These are phyloP conservation scores for Melanotaenia maccullochi DNA, from an alignment of 2,797 vertebrate species.

Conservation along the genomic window DNA sequence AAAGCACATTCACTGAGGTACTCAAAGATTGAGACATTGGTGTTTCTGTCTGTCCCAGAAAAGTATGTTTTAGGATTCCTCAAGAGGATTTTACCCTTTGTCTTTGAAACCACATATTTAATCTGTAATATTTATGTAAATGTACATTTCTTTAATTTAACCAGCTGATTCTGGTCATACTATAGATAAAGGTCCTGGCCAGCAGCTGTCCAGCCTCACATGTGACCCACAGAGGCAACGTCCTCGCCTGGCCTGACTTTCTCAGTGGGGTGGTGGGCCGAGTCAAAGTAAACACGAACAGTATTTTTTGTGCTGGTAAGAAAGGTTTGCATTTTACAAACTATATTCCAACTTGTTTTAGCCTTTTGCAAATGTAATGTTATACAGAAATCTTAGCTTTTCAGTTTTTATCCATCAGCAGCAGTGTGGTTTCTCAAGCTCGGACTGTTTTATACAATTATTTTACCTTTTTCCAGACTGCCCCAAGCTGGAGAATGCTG, in stretches of 20 bases:
- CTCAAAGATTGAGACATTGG: too few relatives aligned
- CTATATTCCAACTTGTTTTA: background rate
- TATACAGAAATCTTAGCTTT: background rate
- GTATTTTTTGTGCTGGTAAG: slow-evolving; percentile 95
- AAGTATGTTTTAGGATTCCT: background rate
- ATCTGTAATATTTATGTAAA: background rate
- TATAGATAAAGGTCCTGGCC: slow-evolving; percentile 91
- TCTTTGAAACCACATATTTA: background rate
- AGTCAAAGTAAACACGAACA: slow-evolving; percentile 91
- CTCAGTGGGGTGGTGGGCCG: slow-evolving; percentile 90
- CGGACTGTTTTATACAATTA: background rate
- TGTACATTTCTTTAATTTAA: background rate
- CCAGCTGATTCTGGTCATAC: background rate
- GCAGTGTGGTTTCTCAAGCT: background rate
- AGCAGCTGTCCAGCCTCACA: slow-evolving; percentile 88
- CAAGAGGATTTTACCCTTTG: background rate
- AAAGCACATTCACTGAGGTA: background rate
- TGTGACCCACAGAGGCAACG: slow-evolving; percentile 87
- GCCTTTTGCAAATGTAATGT: background rate
- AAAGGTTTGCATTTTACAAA: background rate
- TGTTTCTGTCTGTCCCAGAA: background rate
- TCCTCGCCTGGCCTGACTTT: slow-evolving; percentile 98
- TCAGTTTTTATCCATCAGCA: background rate
- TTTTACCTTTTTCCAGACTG: slow-evolving; percentile 84
- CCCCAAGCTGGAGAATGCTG: slow-evolving; percentile 85